A percentile compares a stretch with the other conserved stretches of the same genome.
Conservation (phyloP, 2,888 invertebrate species). For the Acleris emargana region DNA sequence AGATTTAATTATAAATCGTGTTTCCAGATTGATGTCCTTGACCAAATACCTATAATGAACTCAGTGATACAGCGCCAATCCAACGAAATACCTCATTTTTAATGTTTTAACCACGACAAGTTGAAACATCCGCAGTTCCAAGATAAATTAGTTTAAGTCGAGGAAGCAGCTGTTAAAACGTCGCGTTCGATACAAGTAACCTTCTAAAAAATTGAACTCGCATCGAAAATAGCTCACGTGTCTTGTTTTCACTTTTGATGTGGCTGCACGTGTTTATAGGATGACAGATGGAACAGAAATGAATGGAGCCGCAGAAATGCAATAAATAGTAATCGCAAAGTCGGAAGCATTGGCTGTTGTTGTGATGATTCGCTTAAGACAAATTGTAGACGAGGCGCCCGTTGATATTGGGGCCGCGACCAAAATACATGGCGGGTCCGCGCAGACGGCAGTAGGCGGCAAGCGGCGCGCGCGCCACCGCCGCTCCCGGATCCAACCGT, state of each 20-base stretch:
- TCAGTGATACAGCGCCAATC: background rate
- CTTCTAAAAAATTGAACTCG: conserved; percentile 24
- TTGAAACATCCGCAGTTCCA: conserved; percentile 4
- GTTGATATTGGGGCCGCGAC: conserved; percentile 80
- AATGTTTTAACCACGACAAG: conserved; percentile 20
- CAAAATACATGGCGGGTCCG: conserved; percentile 77
- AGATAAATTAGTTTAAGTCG: conserved; percentile 17
- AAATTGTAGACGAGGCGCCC: conserved; percentile 78
- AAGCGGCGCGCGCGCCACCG: conserved; percentile 74
- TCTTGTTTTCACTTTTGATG: conserved; percentile 21
- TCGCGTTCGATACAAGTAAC: conserved; percentile 20
- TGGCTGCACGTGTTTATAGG: conserved; percentile 11
- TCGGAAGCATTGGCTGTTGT: conserved; percentile 71
- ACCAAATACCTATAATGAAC: background rate
- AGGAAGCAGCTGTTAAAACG: conserved; percentile 25
- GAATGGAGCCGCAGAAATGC: conserved; percentile 47
- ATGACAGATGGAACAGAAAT: conserved; percentile 34
- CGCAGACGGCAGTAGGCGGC: conserved; percentile 77
- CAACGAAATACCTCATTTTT: background rate
- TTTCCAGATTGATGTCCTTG: conserved; percentile 11
- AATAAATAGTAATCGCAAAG: conserved; percentile 59
- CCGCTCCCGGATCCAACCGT: conserved; percentile 68
- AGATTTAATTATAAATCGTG: no score
- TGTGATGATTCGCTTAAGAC: conserved; percentile 78
- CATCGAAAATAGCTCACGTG: conserved; percentile 27